A percentile compares a stretch with the other conserved stretches of the same genome.
Conservation (phyloP, 1,140 invertebrate genomes). For the Limonius californicus region DNA sequence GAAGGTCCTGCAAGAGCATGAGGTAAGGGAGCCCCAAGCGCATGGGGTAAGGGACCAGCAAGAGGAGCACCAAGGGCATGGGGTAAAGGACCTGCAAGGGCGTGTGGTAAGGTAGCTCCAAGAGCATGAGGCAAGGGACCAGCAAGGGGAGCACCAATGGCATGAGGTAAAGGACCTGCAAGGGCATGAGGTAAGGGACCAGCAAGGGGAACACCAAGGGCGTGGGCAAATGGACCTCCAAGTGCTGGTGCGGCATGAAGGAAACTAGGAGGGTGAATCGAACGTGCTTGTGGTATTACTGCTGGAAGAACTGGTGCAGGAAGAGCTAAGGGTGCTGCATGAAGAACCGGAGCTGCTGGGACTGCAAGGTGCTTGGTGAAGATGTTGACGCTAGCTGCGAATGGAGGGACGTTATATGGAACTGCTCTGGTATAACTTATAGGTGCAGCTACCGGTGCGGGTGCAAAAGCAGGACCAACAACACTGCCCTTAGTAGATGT, state of each 20-base stretch:
- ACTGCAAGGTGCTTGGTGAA: constrained; percentile 6
- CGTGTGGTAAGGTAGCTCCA: background rate
- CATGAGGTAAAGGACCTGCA: background rate
- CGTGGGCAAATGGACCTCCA: background rate
- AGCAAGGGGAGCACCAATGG: background rate
- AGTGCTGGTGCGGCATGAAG: background rate
- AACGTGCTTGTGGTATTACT: background rate
- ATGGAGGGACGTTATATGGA: constrained; percentile 20
- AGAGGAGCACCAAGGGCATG: background rate
- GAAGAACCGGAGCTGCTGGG: background rate
- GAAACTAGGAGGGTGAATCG: background rate
- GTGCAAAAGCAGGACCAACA: background rate
- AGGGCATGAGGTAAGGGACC: background rate
- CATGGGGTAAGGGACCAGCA: background rate
- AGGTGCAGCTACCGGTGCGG: background rate
- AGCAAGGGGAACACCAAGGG: background rate
- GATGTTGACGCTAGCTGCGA: constrained; percentile 20
- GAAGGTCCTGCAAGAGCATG: no score
- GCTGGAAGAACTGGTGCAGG: constrained; percentile 9
- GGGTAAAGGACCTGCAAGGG: no score
- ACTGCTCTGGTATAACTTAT: constrained; percentile 15
- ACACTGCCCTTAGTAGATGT: constrained; percentile 9
- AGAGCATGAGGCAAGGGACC: background rate
- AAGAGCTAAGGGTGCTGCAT: background rate
- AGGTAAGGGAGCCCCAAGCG: background rate